These are phyloP conservation scores for Tipula unca DNA, from an alignment of 2,888 invertebrate genomes.

Conservation along the genomic window DNA sequence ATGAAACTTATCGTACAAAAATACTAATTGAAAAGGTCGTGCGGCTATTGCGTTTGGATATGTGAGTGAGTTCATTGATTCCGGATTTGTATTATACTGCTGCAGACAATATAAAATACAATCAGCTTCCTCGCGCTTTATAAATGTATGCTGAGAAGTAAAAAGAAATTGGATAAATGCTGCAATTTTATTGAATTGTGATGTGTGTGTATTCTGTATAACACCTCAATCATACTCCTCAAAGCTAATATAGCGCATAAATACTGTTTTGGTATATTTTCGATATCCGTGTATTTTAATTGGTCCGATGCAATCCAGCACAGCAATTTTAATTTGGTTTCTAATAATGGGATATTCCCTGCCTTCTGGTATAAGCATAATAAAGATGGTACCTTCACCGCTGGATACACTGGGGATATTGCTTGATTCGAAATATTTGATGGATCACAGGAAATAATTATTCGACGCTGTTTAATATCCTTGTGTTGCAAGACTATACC, in stretches of 20 bases:
- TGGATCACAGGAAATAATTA: neutral
- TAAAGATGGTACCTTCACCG: neutral
- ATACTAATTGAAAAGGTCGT: neutral
- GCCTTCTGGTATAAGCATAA: neutral
- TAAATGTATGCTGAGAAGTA: neutral
- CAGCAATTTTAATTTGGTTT: neutral
- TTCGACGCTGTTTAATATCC: neutral
- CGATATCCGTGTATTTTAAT: neutral
- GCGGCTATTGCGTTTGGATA: neutral
- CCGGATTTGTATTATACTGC: neutral
- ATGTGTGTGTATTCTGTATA: neutral
- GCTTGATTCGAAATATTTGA: neutral
- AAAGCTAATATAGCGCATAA: neutral
- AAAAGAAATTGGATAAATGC: neutral
- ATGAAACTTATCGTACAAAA: neutral
- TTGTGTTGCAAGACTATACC: neutral
- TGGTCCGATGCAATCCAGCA: neutral
- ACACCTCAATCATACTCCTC: neutral
- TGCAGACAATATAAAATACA: neutral
- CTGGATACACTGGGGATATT: neutral
- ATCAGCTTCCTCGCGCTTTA: neutral
- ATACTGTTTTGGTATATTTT: neutral
- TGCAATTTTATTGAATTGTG: neutral
- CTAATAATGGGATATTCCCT: neutral
- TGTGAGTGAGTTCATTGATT: neutral